Evolutionary conservation across 2,113 vertebrate species (phyloP), one percentile per base, ranked within the genome.

Genomic region (Gavia stellata): DNA sequence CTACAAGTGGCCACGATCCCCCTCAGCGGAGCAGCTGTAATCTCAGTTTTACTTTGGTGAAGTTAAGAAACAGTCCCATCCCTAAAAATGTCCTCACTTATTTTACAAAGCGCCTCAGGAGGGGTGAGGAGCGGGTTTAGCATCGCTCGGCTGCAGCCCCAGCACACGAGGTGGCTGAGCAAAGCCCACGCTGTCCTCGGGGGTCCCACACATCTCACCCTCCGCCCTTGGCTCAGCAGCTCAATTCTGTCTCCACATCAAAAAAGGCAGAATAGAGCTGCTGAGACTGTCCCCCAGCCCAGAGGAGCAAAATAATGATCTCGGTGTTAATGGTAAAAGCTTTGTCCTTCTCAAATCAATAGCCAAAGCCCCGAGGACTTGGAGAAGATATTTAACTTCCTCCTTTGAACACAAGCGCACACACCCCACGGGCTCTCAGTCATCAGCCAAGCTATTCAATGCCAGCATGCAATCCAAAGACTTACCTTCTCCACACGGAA

Each of bases 401-500:
- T 52, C 31, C 19, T 68, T 21, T 15, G 28, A 71, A 21, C 16
- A 49, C 38, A 38, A 62, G 53, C 49, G 26, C 26, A 11, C n/a
- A 1, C 7, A 0, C 28, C 1, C 21, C 5, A 2, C 5, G 5
- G 47, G 55, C 44, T 71, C n/a, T 44, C 23, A 34, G 21, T 25
- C 38, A 25, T 4, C 66, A 68, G 34, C 59, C 42, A 24, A 3
- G 4, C 38, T 15, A 14, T 17, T 25, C 42, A 52, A 61, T 9
- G 5, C 17, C 71, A 81, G 31, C 5, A 50, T 15, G 12, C 40
- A 86, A 55, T 10, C 58, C 47, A 61, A 44, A 26, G 9, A 81
- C 97, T 95, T 68, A 99, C 99, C 98, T 99, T 99, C 94, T 98
- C 95, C 26, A 98, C 92, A 3, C 79, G 95, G 96, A 99, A 99